Percentiles rank a stretch among this genome's conserved stretches.
These are phyloP conservation scores for Teinopalpus imperialis DNA, from an alignment of 2,888 invertebrate genomes.

Conservation along the genomic window DNA sequence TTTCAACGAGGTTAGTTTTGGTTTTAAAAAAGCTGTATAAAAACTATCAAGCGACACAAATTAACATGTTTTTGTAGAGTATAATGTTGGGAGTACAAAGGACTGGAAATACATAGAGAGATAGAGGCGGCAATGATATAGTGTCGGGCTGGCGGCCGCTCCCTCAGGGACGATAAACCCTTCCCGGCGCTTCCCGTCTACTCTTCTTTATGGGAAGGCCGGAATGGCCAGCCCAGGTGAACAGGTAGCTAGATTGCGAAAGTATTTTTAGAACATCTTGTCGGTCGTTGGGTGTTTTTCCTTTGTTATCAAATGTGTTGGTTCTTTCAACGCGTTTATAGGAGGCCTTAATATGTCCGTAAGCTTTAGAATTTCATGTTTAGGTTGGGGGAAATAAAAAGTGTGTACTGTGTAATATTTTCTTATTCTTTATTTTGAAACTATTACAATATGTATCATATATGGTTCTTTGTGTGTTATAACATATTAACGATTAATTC, in stretches of 20 bases:
- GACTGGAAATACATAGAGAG: constrained; percentile 59
- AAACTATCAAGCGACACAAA: constrained; percentile 39
- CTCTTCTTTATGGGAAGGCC: constrained; percentile 81
- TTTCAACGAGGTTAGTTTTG: not conserved
- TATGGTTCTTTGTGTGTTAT: no score
- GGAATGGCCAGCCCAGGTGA: constrained; percentile 79
- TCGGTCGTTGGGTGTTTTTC: constrained; percentile 74
- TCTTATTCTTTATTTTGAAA: not conserved
- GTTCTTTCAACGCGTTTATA: constrained; percentile 52
- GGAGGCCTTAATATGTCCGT: constrained; percentile 52
- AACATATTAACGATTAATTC: no score
- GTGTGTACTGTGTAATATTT: constrained; percentile 26
- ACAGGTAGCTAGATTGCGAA: constrained; percentile 78
- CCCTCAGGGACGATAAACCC: constrained; percentile 80
- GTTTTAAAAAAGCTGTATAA: not conserved
- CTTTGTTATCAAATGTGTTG: constrained; percentile 77
- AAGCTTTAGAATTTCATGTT: constrained; percentile 44
- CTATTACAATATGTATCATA: no score
- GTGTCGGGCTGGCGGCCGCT: constrained; percentile 73
- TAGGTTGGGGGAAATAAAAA: constrained; percentile 22
- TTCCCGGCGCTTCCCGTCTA: constrained; percentile 75
- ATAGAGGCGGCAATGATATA: constrained; percentile 79
- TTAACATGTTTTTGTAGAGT: constrained; percentile 60
- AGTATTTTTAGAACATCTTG: constrained; percentile 81
- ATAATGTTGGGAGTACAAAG: constrained; percentile 62